Conservation (phyloP, 2,113 vertebrate genomes). For the Catharus minimus region DNA sequence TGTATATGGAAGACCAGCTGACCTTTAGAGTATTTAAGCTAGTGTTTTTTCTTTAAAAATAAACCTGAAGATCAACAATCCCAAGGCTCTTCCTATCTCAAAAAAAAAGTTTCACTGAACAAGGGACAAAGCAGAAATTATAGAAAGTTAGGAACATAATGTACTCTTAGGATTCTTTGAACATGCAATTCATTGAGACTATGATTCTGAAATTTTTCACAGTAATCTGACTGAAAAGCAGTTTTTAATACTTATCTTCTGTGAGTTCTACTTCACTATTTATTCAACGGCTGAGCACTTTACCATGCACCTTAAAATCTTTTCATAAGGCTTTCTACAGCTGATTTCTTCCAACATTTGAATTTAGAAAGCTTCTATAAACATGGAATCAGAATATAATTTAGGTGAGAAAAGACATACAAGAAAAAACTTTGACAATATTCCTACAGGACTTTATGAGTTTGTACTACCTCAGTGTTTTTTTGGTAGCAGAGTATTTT, state of each 20-base stretch:
- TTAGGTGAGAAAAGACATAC: not conserved
- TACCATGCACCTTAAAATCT: not conserved
- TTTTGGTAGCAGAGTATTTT: not conserved
- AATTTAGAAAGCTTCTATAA: conserved; percentile 8
- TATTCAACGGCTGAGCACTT: not conserved
- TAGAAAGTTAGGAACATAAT: not conserved
- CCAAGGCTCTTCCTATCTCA: not conserved
- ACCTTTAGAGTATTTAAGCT: not conserved
- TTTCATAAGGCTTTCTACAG: not conserved
- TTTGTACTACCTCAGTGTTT: not conserved
- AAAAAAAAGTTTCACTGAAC: not conserved
- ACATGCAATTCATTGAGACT: not conserved
- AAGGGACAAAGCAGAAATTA: not conserved
- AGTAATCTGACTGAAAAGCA: conserved; percentile 16
- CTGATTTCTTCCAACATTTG: not conserved
- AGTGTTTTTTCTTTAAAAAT: not conserved
- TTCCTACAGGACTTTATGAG: not conserved
- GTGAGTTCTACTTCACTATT: not conserved
- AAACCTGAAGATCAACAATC: not conserved
- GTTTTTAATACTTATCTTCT: conserved; percentile 32
- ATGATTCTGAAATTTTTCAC: conserved; percentile 32
- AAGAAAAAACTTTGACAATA: conserved; percentile 23
- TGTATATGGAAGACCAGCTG: not conserved
- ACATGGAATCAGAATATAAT: not conserved
- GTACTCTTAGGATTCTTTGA: not conserved